phyloP scores from a whole-genome alignment of 2,113 vertebrate genomes.

The Siniperca chuatsi region DNA sequence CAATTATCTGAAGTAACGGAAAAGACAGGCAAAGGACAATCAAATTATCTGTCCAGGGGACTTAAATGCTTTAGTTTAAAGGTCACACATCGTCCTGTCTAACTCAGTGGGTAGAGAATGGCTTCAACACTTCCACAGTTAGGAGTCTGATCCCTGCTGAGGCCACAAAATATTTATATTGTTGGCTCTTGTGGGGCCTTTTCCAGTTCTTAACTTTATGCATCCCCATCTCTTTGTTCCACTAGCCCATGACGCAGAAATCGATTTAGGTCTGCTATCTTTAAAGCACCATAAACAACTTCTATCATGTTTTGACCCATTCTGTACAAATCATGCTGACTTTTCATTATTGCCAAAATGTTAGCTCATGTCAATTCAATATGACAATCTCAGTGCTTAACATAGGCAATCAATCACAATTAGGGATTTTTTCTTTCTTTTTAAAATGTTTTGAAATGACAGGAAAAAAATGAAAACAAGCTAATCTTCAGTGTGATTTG shows the following conservation, averaged over 20 bases:
- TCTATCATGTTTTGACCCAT: neutral
- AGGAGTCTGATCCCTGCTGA: constrained; percentile 24
- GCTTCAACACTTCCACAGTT: constrained; percentile 30
- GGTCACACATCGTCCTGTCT: constrained; percentile 40
- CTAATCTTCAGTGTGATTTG: neutral
- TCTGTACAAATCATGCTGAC: neutral
- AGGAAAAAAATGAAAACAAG: neutral
- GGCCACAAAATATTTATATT: constrained; percentile 25
- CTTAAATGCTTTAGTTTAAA: constrained; percentile 54
- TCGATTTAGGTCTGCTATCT: constrained; percentile 10
- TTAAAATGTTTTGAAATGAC: neutral
- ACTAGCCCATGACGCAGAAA: neutral
- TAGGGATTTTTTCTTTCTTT: neutral
- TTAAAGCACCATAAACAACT: neutral
- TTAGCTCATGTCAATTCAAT: neutral
- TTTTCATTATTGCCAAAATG: constrained; percentile 8
- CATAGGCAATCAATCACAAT: neutral
- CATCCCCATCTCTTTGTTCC: constrained; percentile 11
- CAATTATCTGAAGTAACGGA: constrained; percentile 60
- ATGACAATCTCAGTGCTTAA: neutral
- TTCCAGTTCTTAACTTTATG: neutral
- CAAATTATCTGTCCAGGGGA: constrained; percentile 54
- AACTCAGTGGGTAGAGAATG: constrained; percentile 11
- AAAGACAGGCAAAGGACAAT: constrained; percentile 57
- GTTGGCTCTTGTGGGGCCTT: neutral